phyloP scores from a whole-genome alignment of 2,888 invertebrate genomes.

The Portevinia maculata region DNA sequence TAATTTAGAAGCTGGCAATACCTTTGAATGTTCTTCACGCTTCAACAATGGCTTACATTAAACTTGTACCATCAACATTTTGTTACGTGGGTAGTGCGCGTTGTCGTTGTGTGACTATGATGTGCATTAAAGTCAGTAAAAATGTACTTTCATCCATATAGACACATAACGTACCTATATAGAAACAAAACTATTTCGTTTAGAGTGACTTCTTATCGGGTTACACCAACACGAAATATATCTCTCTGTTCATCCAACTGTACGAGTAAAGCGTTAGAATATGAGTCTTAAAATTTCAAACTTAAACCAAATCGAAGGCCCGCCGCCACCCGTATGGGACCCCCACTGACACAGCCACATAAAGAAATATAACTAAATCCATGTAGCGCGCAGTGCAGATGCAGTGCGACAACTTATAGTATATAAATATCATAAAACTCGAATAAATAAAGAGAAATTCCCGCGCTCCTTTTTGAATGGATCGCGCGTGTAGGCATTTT shows the following conservation, averaged over 20 bases:
- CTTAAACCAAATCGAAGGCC: too few relatives aligned
- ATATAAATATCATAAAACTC: constrained; percentile 41
- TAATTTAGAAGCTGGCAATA: constrained; percentile 37
- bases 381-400: constrained; percentile 3
- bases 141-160: constrained; percentile 15
- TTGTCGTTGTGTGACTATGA: constrained; percentile 26
- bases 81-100: constrained; percentile 61
- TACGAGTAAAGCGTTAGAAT: constrained; percentile 63
- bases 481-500: constrained; percentile 58
- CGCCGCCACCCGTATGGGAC: not conserved
- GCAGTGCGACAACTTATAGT: constrained; percentile 31
- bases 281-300: constrained; percentile 55
- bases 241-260: constrained; percentile 34
- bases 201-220: constrained; percentile 64
- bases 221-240: constrained; percentile 58
- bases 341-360: constrained; percentile 1
- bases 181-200: constrained; percentile 44
- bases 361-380: constrained; percentile 23
- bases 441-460: constrained; percentile 45
- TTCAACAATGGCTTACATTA: constrained; percentile 61
- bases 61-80: constrained; percentile 22
- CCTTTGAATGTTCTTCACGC: constrained; percentile 58
- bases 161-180: not conserved
- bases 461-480: constrained; percentile 39
- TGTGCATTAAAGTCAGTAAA: constrained; percentile 51